Base-by-base conservation (phyloP, 2,888 invertebrate species). In the Sericinus montela region DNA sequence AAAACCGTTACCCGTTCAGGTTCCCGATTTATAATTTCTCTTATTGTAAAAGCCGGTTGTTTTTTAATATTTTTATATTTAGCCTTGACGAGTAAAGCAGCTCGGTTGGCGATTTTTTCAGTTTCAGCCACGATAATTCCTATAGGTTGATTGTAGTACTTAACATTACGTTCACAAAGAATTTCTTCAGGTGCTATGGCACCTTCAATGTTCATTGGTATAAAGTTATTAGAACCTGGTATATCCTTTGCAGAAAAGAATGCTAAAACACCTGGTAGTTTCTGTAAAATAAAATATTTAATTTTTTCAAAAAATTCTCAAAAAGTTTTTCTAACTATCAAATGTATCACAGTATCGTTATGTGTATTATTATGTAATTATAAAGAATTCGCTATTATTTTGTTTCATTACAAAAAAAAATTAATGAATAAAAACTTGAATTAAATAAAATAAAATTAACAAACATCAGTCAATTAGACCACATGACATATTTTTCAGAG, bases 61-160 rank as follows among this genome's bases (percentile, higher is more conserved):
- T 63, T 73, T 29, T 72, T 73, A 9, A 85, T 70, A 8, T 81
- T 75, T 15, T 73, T 76, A 54, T 92, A 93, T 28, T 77, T 82
- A 0, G 93, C 80, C 64, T 90, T 83, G 0, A 94, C 92, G 37
- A 91, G 71, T 15, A 87, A 73, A 1, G 91, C 91, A 0, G 93
- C 93, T 58, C 83, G 72, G 35, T 90, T 82, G 0, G 93, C 93
- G 2, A 90, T 56, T 16, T 75, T 74, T 42, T 90, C 86, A 2
- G 85, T 87, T 55, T 87, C 90, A 19, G 94, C 94, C 0, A 92
- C 91, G 14, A 95, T 89, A 0, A 94, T 72, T 0, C 94, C 95
- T 10, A 94, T 73, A 0, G 93, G 89, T 69, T 94, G 94, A 23
- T 93, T 91, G 48, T 92, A 92, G 67, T 90, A 93, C 42, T 83